A percentile compares a stretch with the other conserved stretches of the same genome.
Conservation (phyloP, 2,888 invertebrate species). For the Resseliella maxima region DNA sequence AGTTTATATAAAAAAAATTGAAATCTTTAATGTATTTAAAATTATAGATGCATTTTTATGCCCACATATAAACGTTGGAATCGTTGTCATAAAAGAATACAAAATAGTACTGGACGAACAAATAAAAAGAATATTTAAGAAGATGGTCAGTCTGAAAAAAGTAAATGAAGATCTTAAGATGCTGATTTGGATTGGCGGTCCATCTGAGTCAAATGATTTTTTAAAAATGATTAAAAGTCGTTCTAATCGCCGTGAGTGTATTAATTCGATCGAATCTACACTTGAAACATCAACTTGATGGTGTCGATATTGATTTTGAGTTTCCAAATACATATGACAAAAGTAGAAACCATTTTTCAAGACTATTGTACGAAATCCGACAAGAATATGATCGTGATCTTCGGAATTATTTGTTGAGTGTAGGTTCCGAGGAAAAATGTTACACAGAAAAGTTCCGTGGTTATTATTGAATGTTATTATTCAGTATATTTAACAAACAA, state of each 20-base stretch:
- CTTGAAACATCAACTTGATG: constrained; percentile 64
- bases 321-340: constrained; percentile 77
- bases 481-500: too few relatives aligned
- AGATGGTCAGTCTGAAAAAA: constrained; percentile 68
- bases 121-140: constrained; percentile 64
- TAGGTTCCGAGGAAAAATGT: too few relatives aligned
- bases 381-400: constrained; percentile 74
- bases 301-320: constrained; percentile 83
- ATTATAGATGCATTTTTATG: constrained; percentile 75
- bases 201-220: constrained; percentile 72
- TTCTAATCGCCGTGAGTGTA: constrained; percentile 75
- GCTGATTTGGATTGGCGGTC: constrained; percentile 79
- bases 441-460: too few relatives aligned
- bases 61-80: constrained; percentile 85
- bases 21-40: not conserved
- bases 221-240: constrained; percentile 79
- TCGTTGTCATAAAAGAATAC: constrained; percentile 75
- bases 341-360: constrained; percentile 80
- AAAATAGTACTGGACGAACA: constrained; percentile 70
- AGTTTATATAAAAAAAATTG: constrained; percentile 71
- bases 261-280: constrained; percentile 69
- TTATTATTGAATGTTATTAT: too few relatives aligned
- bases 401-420: constrained; percentile 74
- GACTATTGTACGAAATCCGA: constrained; percentile 79
- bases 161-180: constrained; percentile 77